Evolutionary conservation across 2,797 vertebrate species (phyloP), one percentile per base, ranked within the genome.

Genomic region (Sebastes dallii): DNA sequence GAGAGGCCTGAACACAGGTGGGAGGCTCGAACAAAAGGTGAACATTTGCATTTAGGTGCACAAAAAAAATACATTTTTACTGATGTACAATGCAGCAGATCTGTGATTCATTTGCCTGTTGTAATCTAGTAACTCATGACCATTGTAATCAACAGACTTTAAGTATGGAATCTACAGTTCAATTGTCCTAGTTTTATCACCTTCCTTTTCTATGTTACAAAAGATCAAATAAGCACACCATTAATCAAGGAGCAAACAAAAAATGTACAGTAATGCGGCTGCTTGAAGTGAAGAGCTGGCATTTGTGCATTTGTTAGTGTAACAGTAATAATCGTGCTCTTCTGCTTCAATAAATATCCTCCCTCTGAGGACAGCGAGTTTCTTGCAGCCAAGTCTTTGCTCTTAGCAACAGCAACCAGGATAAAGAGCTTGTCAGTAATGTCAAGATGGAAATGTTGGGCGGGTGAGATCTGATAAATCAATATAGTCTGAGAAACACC

Each of bases 1-100:
- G 54, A 76, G 54, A 83, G 39, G 78, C 36, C 32, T 78, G 75
- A 87, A 64, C 78, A 8, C 72, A 85, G 75, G 91, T 88, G 86
- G 90, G 88, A 89, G 82, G 89, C 78, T 71, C 3, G 56, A 66
- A 77, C 78, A 82, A 74, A 84, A 89, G 87, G 79, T 86, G 80
- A 90, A 88, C 67, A 81, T 88, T 89, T 85, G 66, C 82, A 88
- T 87, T 83, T 27, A 87, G 72, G 67, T 72, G 69, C n/a, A 80
- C 32, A 75, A 56, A 59, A 62, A 59, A 62, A 46, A 70, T 3
- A 32, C 0, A 18, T 78, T 46, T 73, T 54, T 52, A 11, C 42
- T 61, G 55, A 75, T 81, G 58, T 61, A 55, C 8, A 20, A 50
- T 30, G 18, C 54, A 67, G 58, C 24, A 84, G 9, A 30, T 70